These are phyloP conservation scores for Haemorhous mexicanus DNA, from an alignment of 2,113 vertebrate genomes.

Conservation along the genomic window DNA sequence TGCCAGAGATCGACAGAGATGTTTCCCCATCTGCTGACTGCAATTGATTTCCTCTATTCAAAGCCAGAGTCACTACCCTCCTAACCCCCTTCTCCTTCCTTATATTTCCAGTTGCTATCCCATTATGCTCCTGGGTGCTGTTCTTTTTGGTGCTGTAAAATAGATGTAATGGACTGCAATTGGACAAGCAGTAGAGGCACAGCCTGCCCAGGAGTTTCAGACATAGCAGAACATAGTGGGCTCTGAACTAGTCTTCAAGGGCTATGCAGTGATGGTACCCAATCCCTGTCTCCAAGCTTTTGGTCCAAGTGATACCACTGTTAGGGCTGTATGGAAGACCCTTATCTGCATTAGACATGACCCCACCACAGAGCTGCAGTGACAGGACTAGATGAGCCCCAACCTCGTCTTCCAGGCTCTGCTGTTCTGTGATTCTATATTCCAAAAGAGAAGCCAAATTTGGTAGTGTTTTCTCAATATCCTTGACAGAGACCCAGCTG, in stretches of 20 bases:
- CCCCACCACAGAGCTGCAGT: background rate
- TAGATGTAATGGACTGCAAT: background rate
- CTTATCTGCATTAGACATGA: background rate
- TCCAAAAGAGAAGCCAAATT: background rate
- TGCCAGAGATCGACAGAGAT: background rate
- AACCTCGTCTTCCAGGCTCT: background rate
- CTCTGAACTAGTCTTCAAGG: background rate
- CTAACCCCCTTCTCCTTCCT: background rate
- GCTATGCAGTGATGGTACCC: background rate
- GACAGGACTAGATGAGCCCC: background rate
- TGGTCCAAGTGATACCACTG: fast-evolving
- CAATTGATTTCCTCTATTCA: background rate
- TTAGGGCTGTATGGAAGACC: background rate
- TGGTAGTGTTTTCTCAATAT: background rate
- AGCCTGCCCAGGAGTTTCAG: background rate
- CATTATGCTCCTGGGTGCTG: background rate
- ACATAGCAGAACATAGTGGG: background rate
- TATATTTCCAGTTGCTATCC: background rate
- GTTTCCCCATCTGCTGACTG: background rate
- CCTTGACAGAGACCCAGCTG: background rate
- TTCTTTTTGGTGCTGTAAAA: background rate
- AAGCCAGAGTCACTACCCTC: background rate
- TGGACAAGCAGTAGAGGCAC: background rate
- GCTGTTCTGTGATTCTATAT: background rate
- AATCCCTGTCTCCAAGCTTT: background rate